Base-by-base conservation (phyloP, 2,113 vertebrate genomes). In the Tyto alba region DNA sequence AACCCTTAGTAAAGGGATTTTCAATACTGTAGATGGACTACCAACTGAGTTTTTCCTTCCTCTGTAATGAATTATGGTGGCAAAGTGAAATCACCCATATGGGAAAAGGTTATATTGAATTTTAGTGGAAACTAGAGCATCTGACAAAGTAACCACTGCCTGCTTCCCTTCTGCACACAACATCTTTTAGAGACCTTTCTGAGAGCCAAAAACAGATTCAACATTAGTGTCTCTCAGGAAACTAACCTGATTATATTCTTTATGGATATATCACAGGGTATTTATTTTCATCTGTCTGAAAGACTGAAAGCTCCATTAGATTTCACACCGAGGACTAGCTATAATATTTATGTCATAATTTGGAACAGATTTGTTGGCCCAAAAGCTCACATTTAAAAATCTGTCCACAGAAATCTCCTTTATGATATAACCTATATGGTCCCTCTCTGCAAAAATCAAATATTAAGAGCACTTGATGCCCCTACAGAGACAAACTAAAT, bases 301-400 rank as follows among this genome's bases (percentile, higher is more conserved):
- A 75, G 76, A 57, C 60, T 63, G 87, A 94, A 76, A 95, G 77
- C 47, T 86, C 87, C 67, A 27, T 91, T 87, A 69, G 81, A 69
- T 73, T 86, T 83, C 94, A 69, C 69, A 22, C 83, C 9, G 77
- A 95, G 87, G 90, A 69, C 52, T 30, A 38, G 81, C 80, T 79
- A 30, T 72, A 76, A 89, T 79, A 88, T 96, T 95, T 93, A 73
- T 91, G 86, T 50, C 95, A 85, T 79, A 26, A 40, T 94, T 91
- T 80, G 62, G 77, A 94, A 69, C 53, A 80, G 89, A 95, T 94
- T 91, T 93, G 84, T 79, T 95, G 96, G 92, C 80, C 94, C 89
- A 83, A 95, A 86, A 95, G 73, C 89, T 95, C 85, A 19, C 62
- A 50, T 91, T 92, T 89, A 59, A 72, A 93, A 95, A 93, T 64